These are phyloP conservation scores for Latrodectus elegans DNA, from an alignment of 2,888 invertebrate genomes.

Conservation along the genomic window DNA sequence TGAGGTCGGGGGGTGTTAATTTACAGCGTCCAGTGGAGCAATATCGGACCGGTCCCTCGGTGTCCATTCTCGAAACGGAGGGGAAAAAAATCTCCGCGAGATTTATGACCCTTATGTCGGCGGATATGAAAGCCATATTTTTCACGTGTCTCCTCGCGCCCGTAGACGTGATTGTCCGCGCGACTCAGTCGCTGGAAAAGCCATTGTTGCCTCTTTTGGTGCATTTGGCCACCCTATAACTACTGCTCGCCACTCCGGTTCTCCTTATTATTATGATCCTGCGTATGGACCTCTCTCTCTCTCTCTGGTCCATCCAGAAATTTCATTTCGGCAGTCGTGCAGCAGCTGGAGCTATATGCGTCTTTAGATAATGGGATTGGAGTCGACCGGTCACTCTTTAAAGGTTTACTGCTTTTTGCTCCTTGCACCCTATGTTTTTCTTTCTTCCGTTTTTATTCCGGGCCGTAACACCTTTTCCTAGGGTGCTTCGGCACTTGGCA, in stretches of 20 bases:
- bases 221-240: slow-evolving; percentile 59
- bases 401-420: slow-evolving; percentile 62
- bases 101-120: slow-evolving; percentile 69
- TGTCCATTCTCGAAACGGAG: slow-evolving; percentile 22
- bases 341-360: slow-evolving; percentile 43
- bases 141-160: slow-evolving; percentile 66
- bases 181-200: slow-evolving; percentile 51
- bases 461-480: slow-evolving; percentile 56
- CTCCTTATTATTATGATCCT: slow-evolving; percentile 43
- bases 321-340: slow-evolving; percentile 60
- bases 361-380: slow-evolving; percentile 58
- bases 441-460: slow-evolving; percentile 33
- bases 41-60: slow-evolving; percentile 56
- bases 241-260: slow-evolving; percentile 45
- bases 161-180: slow-evolving; percentile 66
- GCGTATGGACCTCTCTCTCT: slow-evolving; percentile 46
- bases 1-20: slow-evolving; percentile 20
- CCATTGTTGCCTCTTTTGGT: slow-evolving; percentile 66
- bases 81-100: slow-evolving; percentile 41
- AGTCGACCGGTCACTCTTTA: slow-evolving; percentile 58
- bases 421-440: slow-evolving; percentile 19
- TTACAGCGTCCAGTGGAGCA: slow-evolving; percentile 54
- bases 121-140: slow-evolving; percentile 70
- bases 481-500: slow-evolving; percentile 54
- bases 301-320: slow-evolving; percentile 49